A percentile compares a stretch with the other conserved stretches of the same genome.
These are phyloP conservation scores for Tortricodes alternella DNA, from an alignment of 2,888 invertebrate species.

Conservation along the genomic window DNA sequence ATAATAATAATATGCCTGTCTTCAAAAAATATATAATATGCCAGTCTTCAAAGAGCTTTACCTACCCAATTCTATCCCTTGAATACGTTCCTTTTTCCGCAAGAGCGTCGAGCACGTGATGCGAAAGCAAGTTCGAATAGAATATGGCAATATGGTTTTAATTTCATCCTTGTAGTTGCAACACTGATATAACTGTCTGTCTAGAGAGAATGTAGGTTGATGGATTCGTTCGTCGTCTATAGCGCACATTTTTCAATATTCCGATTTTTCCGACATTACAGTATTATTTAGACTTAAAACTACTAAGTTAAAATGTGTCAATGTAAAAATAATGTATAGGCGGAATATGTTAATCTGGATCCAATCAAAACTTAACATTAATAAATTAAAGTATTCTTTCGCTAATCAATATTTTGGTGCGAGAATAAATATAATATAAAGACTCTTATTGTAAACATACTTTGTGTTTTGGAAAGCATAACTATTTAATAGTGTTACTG, in stretches of 20 bases:
- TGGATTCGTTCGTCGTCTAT: constrained; percentile 1
- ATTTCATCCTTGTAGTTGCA: background rate
- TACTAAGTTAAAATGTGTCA: constrained; percentile 14
- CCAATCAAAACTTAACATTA: constrained; percentile 1
- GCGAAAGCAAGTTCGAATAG: too few relatives aligned
- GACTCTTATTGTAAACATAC: background rate
- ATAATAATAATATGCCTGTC: background rate
- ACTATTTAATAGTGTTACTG: background rate
- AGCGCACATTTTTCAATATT: constrained; percentile 19
- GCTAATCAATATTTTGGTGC: constrained; percentile 29
- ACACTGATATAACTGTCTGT: constrained; percentile 25
- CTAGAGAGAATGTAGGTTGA: constrained; percentile 28
- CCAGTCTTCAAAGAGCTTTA: too few relatives aligned
- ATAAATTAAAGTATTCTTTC: constrained; percentile 11
- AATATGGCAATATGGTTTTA: too few relatives aligned
- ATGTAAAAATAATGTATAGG: background rate
- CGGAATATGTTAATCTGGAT: constrained; percentile 4
- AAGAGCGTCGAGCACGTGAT: too few relatives aligned
- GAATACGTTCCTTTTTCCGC: too few relatives aligned
- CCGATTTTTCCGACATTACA: constrained; percentile 12
- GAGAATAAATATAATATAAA: constrained; percentile 1
- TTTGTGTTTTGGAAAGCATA: background rate
- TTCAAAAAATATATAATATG: background rate
- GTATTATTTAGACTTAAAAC: constrained; percentile 4
- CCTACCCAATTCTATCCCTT: too few relatives aligned